Base-by-base conservation (phyloP, 2,797 vertebrate genomes). In the Carduelis carduelis region DNA sequence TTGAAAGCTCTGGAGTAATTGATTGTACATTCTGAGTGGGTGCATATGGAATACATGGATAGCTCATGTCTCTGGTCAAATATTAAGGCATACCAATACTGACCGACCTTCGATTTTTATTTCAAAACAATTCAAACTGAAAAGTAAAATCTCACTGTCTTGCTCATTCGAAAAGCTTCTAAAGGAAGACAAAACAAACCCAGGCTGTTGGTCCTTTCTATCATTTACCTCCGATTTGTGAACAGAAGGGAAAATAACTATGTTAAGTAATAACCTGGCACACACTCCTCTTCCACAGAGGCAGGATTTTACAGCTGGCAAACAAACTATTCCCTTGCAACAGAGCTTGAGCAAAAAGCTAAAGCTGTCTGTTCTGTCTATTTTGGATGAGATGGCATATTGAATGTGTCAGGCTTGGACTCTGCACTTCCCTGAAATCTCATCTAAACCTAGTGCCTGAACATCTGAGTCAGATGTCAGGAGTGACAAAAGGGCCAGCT, bases 401-500 rank as follows among this genome's bases (percentile, higher is more conserved):
- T 79, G 59, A 84, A 86, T 2, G 22, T 86, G 83, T 93, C 88
- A 93, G 52, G 32, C 15, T 84, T 78, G n/a, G 82, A 74, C 44
- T 72, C 61, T 90, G 46, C 11, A 52, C 53, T 52, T 78, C 66
- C 22, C 57, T 64, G 76, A 92, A 87, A 83, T 80, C 74, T 90
- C 74, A 80, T 92, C 52, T 81, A 91, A 94, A 83, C 59, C 93
- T 49, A 49, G 18, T 47, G 72, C 57, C 55, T 90, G 69, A 60
- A 21, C 47, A 76, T 95, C 50, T 1, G 10, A 85, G 70, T 82
- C 70, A 72, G 74, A 56, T 47, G 68, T 74, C 86, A 89, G 71
- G 47, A 89, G 43, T 65, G 81, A 93, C 75, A 88, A 89, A 96
- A 89, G 53, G 53, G 64, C 22, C 75, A 87, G 64, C 68, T 93